These are phyloP conservation scores for Cephus cinctus DNA, from an alignment of 1,140 invertebrate genomes.

Conservation along the genomic window DNA sequence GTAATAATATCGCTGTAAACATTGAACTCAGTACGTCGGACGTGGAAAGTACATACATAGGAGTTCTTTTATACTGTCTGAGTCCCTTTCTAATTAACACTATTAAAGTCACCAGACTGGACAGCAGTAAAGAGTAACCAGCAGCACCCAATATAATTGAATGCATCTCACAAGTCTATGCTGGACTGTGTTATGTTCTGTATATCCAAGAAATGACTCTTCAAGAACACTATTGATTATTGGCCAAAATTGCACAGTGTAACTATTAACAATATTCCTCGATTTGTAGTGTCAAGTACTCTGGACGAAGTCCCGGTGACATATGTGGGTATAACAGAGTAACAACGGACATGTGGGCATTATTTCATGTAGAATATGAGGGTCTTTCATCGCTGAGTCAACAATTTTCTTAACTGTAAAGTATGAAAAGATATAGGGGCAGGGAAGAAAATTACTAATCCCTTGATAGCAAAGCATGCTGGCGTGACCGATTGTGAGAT, in stretches of 20 bases:
- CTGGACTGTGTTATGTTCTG: background rate
- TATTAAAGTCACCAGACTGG: constrained; percentile 16
- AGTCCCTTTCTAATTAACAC: constrained; percentile 18
- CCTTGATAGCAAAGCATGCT: background rate
- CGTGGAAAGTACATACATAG: constrained; percentile 21
- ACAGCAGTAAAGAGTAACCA: constrained; percentile 20
- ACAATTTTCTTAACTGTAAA: no score
- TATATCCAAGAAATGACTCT: background rate
- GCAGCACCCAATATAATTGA: constrained; percentile 6
- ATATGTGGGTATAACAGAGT: constrained; percentile 4
- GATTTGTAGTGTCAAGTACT: no score
- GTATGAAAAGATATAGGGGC: background rate
- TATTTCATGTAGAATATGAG: no score
- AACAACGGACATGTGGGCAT: no score
- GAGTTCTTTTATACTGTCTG: constrained; percentile 10
- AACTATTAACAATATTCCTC: background rate
- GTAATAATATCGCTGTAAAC: constrained; percentile 16
- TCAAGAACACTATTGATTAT: background rate
- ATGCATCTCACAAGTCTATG: constrained; percentile 19
- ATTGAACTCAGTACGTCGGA: constrained; percentile 24
- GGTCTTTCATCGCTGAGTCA: no score
- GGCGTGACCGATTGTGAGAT: background rate
- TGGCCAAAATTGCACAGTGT: background rate
- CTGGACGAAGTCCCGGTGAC: no score
- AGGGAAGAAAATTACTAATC: background rate